Conservation (phyloP, 1,140 invertebrate species). For the Gonatopus flavifemur region DNA sequence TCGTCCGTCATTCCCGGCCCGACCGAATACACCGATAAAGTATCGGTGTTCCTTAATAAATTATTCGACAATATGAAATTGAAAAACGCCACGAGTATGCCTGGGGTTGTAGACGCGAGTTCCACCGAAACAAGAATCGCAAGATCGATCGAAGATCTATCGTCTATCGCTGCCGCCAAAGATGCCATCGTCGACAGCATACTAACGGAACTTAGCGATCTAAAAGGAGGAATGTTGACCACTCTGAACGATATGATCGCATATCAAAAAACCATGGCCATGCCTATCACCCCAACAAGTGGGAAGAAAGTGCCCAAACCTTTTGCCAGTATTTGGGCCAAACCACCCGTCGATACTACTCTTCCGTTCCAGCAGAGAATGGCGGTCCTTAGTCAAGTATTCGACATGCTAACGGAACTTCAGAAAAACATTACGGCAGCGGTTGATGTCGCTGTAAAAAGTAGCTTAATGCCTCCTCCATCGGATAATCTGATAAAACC, state of each 20-base stretch:
- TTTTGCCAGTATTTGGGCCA: conserved; percentile 33
- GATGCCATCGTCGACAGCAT: conserved; percentile 47
- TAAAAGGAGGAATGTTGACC: conserved; percentile 47
- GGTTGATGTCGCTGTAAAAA: conserved; percentile 33
- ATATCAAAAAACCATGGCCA: conserved; percentile 35
- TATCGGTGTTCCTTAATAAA: conserved; percentile 45
- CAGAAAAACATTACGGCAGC: conserved; percentile 46
- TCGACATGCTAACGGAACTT: conserved; percentile 48
- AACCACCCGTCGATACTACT: conserved; percentile 33
- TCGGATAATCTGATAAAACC: too few species aligned
- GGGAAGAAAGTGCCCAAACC: conserved; percentile 39
- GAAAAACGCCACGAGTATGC: conserved; percentile 27
- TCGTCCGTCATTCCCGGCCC: conserved; percentile 39
- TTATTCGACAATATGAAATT: conserved; percentile 42
- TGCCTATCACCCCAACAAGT: not conserved
- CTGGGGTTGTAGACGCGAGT: conserved; percentile 20
- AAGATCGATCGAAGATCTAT: conserved; percentile 39
- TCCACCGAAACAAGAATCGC: conserved; percentile 16
- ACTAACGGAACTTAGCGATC: conserved; percentile 37
- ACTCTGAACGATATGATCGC: conserved; percentile 44
- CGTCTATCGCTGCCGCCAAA: conserved; percentile 42
- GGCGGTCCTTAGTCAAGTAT: conserved; percentile 45
- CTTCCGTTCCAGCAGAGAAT: conserved; percentile 49
- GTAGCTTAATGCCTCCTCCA: too few species aligned
- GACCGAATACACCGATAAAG: conserved; percentile 45